Conservation (phyloP, 1,140 invertebrate genomes). For the Cotesia chilonis region DNA sequence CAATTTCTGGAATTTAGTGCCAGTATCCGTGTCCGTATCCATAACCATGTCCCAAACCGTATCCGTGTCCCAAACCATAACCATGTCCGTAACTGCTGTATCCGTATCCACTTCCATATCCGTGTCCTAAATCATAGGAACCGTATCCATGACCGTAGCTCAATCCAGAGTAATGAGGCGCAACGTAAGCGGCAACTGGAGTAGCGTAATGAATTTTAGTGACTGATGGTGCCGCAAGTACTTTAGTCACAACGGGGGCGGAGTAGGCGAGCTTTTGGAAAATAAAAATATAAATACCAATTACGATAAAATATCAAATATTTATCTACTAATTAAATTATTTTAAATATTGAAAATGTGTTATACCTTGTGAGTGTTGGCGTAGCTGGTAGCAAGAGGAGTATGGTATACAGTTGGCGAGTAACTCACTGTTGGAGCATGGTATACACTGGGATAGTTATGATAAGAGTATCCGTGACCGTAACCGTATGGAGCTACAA, state of each 20-base stretch:
- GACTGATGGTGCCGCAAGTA: constrained; percentile 45
- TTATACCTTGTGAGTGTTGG: constrained; percentile 47
- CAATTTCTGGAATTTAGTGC: constrained; percentile 25
- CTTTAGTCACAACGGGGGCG: constrained; percentile 49
- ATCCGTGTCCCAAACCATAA: constrained; percentile 40
- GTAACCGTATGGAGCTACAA: constrained; percentile 44
- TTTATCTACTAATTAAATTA: constrained; percentile 2
- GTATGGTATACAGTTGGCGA: constrained; percentile 39
- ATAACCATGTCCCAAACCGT: constrained; percentile 37
- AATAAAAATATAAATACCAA: no score
- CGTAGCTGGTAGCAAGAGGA: constrained; percentile 55
- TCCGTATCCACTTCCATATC: constrained; percentile 36
- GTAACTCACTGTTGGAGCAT: constrained; percentile 30
- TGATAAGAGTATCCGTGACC: constrained; percentile 21
- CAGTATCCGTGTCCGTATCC: constrained; percentile 43
- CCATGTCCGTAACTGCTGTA: constrained; percentile 31
- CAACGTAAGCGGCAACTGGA: constrained; percentile 27
- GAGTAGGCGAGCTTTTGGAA: constrained; percentile 44
- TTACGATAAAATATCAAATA: background rate
- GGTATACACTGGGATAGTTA: constrained; percentile 38
- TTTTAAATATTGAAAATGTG: background rate
- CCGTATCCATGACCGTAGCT: constrained; percentile 25
- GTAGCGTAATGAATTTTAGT: constrained; percentile 40
- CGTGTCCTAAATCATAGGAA: constrained; percentile 29
- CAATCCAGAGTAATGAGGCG: constrained; percentile 16